phyloP scores from a whole-genome alignment of 2,797 vertebrate species.

The Echeneis naucrates region DNA sequence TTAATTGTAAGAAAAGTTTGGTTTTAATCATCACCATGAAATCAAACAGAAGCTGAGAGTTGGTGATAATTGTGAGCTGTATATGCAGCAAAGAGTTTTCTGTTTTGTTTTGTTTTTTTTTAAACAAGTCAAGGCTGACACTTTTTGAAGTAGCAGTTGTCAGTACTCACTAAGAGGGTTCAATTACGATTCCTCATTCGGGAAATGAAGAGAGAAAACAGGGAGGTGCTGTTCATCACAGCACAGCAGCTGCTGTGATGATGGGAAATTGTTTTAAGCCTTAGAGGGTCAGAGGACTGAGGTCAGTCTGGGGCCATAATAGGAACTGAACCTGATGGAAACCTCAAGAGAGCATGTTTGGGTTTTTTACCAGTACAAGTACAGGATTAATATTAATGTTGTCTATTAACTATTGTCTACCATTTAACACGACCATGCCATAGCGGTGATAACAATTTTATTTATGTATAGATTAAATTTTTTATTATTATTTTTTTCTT shows the following conservation, averaged over 20 bases:
- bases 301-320: constrained; percentile 43
- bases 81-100: not conserved
- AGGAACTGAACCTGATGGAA: constrained; percentile 16
- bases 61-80: not conserved
- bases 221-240: not conserved
- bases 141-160: constrained; percentile 21
- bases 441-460: constrained; percentile 57
- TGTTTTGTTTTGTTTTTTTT: not conserved
- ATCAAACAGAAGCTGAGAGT: not conserved
- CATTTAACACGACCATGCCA: constrained; percentile 24
- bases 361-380: constrained; percentile 21
- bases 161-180: constrained; percentile 22
- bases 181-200: constrained; percentile 41
- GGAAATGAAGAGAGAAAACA: constrained; percentile 43
- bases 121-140: not conserved
- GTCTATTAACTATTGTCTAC: not conserved
- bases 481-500: constrained; percentile 68
- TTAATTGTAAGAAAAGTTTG: not conserved
- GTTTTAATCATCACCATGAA: not conserved
- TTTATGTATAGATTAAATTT: constrained; percentile 57
- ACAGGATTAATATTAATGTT: constrained; percentile 45
- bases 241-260: constrained; percentile 69
- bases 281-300: constrained; percentile 36
- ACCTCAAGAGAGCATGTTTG: not conserved
- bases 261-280: constrained; percentile 43